These are phyloP conservation scores for Luffia ferchaultella DNA, from an alignment of 2,888 invertebrate species.

Conservation along the genomic window DNA sequence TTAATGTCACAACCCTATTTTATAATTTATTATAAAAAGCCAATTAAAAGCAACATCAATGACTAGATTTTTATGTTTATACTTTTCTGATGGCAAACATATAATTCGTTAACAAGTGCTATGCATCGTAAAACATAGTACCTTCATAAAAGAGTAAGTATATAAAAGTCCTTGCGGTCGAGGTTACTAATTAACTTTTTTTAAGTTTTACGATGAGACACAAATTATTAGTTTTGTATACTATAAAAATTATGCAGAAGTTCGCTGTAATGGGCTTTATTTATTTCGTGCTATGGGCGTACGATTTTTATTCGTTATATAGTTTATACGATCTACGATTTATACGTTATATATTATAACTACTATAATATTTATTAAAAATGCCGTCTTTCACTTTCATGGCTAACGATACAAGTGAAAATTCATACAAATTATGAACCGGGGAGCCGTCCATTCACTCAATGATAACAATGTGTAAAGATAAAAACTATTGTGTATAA, in stretches of 20 bases:
- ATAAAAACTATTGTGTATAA: slow-evolving; percentile 63
- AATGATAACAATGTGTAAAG: slow-evolving; percentile 62
- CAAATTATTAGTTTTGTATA: too few relatives aligned
- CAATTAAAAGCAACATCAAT: slow-evolving; percentile 20
- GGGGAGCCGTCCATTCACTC: slow-evolving; percentile 62
- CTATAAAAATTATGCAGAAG: too few relatives aligned
- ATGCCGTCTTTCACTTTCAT: slow-evolving; percentile 1
- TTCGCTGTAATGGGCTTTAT: too few relatives aligned
- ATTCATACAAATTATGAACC: slow-evolving; percentile 56
- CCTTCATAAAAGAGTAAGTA: too few relatives aligned
- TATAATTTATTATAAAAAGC: not conserved
- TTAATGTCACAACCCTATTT: slow-evolving; percentile 52
- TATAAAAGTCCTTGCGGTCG: too few relatives aligned
- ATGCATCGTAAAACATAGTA: too few relatives aligned
- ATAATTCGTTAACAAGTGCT: too few relatives aligned
- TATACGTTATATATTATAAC: not conserved
- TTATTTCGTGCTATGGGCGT: too few relatives aligned
- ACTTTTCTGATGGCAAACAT: slow-evolving; percentile 45
- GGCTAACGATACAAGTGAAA: slow-evolving; percentile 22
- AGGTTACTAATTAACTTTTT: too few relatives aligned
- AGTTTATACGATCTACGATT: not conserved
- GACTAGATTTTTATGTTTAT: slow-evolving; percentile 55
- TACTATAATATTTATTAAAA: slow-evolving; percentile 1
- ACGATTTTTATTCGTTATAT: too few relatives aligned
- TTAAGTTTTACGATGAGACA: too few relatives aligned